Percentiles rank a stretch among this genome's conserved stretches.
phyloP scores from a whole-genome alignment of 2,113 vertebrate genomes.

The Sander vitreus region DNA sequence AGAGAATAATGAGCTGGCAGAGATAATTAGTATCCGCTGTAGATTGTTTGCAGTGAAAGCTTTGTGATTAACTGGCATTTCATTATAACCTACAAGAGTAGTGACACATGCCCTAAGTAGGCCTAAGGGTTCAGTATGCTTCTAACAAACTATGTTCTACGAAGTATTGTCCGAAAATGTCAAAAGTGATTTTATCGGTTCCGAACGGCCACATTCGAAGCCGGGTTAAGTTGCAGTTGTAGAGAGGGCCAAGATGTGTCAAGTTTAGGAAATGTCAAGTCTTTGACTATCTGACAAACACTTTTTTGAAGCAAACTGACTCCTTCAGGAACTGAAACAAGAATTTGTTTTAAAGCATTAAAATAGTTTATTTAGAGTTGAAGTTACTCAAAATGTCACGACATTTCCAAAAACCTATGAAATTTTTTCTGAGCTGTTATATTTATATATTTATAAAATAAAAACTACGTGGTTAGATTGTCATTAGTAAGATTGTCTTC shows the following conservation, averaged over 20 bases:
- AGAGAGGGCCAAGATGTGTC: too few species aligned
- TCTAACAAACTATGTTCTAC: neutral
- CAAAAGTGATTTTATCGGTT: too few species aligned
- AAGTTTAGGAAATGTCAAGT: neutral
- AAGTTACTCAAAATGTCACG: neutral
- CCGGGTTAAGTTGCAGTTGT: too few species aligned
- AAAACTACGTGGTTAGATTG: neutral
- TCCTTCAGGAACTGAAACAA: neutral
- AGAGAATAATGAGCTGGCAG: conserved; percentile 49
- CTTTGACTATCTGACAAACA: neutral
- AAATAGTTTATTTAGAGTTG: neutral
- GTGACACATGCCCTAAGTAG: neutral
- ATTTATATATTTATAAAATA: neutral
- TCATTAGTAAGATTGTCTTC: neutral
- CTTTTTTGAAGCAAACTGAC: too few species aligned
- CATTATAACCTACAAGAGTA: neutral
- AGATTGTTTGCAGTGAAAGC: conserved; percentile 20
- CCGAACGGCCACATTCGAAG: too few species aligned
- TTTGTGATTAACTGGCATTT: conserved; percentile 1
- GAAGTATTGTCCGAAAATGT: too few species aligned
- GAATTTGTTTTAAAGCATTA: neutral
- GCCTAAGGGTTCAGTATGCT: neutral
- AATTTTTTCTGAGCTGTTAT: neutral
- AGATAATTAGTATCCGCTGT: conserved; percentile 12
- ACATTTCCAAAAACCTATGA: neutral